Evolutionary conservation across 2,113 vertebrate genomes (phyloP), one percentile per base, ranked within the genome.

Genomic region (Coptodon bakossiorum): DNA sequence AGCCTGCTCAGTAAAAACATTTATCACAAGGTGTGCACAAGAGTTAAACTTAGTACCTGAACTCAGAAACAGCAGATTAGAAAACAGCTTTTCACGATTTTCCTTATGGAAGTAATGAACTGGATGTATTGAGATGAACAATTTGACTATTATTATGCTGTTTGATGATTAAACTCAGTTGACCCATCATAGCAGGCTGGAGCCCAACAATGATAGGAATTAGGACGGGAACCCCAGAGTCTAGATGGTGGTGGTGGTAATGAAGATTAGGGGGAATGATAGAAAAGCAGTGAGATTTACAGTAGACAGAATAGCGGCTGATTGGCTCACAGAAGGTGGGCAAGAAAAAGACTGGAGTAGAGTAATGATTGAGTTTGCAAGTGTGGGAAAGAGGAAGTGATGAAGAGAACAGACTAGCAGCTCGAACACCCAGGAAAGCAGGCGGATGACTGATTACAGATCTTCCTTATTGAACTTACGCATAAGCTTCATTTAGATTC

Each of bases 11-110:
- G 19, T 22, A 0, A 40, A 68, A 40, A 68, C 13, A 73, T 45
- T 16, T 16, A 9, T 71, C 36, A 27, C 38, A 71, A 3, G 14
- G 9, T 10, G 0, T 10, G 0, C 12, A 16, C 5, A 0, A 45
- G 68, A 0, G 8, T 73, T 27, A 45, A 73, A 27, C n/a, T 38
- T n/a, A 38, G 9, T 38, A 7, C 31, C 31, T 38, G 6, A 12
- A 68, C 22, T 1, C 66, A 0, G n/a, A 43, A 71, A 71, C 12
- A 43, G 66, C 36, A 40, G 36, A 13, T 43, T 0, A 24, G 36
- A 73, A 73, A 73, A 45, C 5, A 45, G 22, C 40, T 73, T 73
- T 2, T 9, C 19, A 22, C 10, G 0, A 1, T 19, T 5, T 10
- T 36, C 17, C 59, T 3, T n/a, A 11, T 36, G 34, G 3, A 22